Conservation (phyloP, 2,797 vertebrate species). For the Anguilla pacifica region DNA sequence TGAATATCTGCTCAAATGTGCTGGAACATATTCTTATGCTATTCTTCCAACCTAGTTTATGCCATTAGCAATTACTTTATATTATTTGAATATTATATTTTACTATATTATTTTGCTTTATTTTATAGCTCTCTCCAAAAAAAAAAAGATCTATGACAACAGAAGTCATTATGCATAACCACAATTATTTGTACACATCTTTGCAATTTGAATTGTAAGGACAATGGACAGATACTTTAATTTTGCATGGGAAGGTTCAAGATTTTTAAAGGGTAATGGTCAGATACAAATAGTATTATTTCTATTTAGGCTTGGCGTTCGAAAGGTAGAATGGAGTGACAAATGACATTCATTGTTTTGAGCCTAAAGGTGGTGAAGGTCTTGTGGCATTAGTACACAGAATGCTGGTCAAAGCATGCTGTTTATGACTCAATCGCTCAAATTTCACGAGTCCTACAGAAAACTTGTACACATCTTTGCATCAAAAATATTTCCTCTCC, state of each 20-base stretch:
- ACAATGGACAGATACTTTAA: background rate
- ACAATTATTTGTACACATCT: background rate
- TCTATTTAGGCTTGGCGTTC: no score
- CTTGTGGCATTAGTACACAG: background rate
- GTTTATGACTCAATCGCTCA: background rate
- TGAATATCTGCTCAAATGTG: background rate
- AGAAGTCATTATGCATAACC: background rate
- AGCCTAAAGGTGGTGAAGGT: background rate
- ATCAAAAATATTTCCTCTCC: background rate
- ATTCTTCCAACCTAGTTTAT: background rate
- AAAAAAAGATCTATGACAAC: background rate
- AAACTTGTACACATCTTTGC: background rate
- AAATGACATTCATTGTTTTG: background rate
- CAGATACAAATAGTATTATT: background rate
- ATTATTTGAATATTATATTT: background rate
- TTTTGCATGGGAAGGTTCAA: no score
- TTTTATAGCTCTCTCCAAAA: background rate
- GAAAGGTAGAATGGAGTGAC: background rate
- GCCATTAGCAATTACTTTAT: no score
- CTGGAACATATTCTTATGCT: background rate
- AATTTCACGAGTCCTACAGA: background rate
- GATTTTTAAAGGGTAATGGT: background rate
- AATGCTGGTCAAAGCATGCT: background rate
- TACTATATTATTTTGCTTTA: no score
- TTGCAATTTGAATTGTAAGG: background rate